Evolutionary conservation across 1,140 invertebrate genomes (phyloP), one percentile per base, ranked within the genome.

Genomic region (Thaumatotibia leucotreta): DNA sequence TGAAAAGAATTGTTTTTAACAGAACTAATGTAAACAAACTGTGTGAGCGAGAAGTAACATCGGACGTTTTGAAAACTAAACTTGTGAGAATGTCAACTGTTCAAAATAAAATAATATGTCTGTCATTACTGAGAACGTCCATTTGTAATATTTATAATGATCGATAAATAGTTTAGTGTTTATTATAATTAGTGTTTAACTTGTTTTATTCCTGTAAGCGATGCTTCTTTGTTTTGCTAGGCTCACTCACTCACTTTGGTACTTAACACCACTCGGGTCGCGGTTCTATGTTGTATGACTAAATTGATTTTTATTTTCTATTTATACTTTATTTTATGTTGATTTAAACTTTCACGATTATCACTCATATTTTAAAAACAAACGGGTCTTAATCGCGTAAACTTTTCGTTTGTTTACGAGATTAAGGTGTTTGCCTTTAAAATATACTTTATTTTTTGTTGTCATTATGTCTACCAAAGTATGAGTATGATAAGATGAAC

Each of bases 61-160:
- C 17, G 39, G 39, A 45, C 17, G 39, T n/a, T 45, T 45, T 45
- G 39, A 20, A 45, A 45, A 45, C 17, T 45, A 8, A 45, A 45
- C 35, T 39, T 14, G 35, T 24, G 50, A 54, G 50, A 24, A 24
- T n/a, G 52, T 58, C 27, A 31, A n/a, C 52, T 22, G 52, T 62
- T 62, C 9, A 32, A 61, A 27, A 33, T 29, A 62, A 62, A 22
- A 17, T 35, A 58, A 24, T 54, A 54, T 58, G 52, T 58, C 11
- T 80, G 75, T 83, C 79, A 84, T 79, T 79, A 68, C 84, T 82
- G 29, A 31, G 52, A 62, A 84, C 86, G 86, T 88, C 86, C 86
- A 88, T 80, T 86, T 83, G 77, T 85, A 83, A 79, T 58, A 61
- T 61, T 50, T 58, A 33, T 52, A 77, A 75, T 79, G 79, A 79